Percentiles rank a stretch among this genome's conserved stretches.
phyloP scores from a whole-genome alignment of 2,888 invertebrate species.

The Apantesis nais region DNA sequence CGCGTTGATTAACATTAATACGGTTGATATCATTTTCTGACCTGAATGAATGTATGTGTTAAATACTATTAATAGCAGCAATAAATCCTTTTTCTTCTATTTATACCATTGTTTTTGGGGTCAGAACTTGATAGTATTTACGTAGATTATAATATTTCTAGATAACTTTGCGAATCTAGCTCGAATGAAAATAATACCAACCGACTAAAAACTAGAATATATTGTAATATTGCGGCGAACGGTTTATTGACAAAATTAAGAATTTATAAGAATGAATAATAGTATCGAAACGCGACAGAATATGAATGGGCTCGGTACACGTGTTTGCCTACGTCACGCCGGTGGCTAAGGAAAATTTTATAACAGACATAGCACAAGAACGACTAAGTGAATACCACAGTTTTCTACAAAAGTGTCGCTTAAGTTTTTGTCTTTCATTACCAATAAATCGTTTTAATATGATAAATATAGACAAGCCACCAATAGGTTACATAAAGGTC shows the following conservation, averaged over 20 bases:
- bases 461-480: too few species aligned
- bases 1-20: conserved; percentile 5
- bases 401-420: not conserved
- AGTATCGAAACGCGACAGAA: conserved; percentile 10
- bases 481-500: too few species aligned
- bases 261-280: too few species aligned
- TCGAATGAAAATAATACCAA: not conserved
- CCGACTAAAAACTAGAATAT: not conserved
- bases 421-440: too few species aligned
- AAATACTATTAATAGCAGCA: too few species aligned
- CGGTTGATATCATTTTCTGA: conserved; percentile 11
- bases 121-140: too few species aligned
- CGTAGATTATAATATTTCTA: too few species aligned
- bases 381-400: not conserved
- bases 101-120: too few species aligned
- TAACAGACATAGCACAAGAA: not conserved
- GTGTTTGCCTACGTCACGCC: conserved; percentile 39
- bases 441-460: too few species aligned
- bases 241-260: conserved; percentile 2
- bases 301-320: conserved; percentile 17
- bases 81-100: too few species aligned
- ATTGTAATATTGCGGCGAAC: conserved; percentile 11
- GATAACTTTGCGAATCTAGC: not conserved
- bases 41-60: not conserved
- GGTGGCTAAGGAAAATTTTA: conserved; percentile 28